Percentiles rank a stretch among this genome's conserved stretches.
phyloP scores from a whole-genome alignment of 2,797 vertebrate genomes.

The Leptodactylus fallax region DNA sequence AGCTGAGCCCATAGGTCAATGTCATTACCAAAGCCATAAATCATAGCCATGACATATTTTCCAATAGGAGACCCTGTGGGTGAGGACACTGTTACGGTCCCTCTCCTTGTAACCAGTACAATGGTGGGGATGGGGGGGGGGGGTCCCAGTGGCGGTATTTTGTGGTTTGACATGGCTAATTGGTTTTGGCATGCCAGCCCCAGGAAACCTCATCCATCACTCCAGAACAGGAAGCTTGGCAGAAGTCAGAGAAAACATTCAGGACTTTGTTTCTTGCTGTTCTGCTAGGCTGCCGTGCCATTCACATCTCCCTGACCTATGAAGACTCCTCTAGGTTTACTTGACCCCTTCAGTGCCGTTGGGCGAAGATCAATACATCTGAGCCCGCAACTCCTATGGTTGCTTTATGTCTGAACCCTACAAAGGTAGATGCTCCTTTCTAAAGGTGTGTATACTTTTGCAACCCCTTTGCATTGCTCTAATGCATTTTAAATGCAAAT shows the following conservation, averaged over 20 bases:
- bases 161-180: constrained; percentile 76
- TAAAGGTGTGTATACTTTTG: background rate
- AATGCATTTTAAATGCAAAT: background rate
- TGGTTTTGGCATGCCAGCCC: constrained; percentile 74
- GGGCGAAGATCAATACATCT: background rate
- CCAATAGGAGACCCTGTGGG: constrained; percentile 71
- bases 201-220: constrained; percentile 74
- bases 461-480: background rate
- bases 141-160: constrained; percentile 72
- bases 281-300: constrained; percentile 63
- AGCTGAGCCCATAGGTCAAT: constrained; percentile 68
- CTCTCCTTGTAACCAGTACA: constrained; percentile 72
- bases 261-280: constrained; percentile 68
- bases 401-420: background rate
- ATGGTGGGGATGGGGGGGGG: constrained; percentile 64
- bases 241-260: constrained; percentile 70
- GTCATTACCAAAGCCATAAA: constrained; percentile 64
- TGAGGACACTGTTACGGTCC: constrained; percentile 69
- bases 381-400: background rate
- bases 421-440: background rate
- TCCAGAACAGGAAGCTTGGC: constrained; percentile 67
- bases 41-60: constrained; percentile 67
- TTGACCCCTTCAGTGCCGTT: background rate
- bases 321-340: constrained; percentile 23
- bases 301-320: constrained; percentile 34